Evolutionary conservation across 2,888 invertebrate species (phyloP).

Genomic region (Embidobia sp.): DNA sequence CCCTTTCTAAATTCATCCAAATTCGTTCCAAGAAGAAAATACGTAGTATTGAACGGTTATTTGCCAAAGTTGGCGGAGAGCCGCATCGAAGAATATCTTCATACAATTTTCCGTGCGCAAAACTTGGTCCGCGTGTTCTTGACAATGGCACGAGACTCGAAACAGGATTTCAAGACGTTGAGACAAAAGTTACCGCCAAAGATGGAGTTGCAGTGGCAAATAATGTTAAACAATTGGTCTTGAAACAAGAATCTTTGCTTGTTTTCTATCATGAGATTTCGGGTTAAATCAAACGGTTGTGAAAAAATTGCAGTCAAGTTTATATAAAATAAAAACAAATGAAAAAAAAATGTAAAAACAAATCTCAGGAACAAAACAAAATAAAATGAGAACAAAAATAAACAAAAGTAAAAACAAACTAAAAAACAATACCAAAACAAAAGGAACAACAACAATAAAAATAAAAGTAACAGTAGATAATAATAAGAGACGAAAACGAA

Average conservation of each 20-base stretch:
- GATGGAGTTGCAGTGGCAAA: conserved; percentile 26
- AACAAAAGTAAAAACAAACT: no score
- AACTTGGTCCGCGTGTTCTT: conserved; percentile 48
- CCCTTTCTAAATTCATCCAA: conserved; percentile 6
- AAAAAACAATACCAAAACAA: no score
- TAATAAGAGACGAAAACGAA: no score
- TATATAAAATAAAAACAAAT: no score
- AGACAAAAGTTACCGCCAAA: conserved; percentile 52
- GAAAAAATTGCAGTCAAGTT: no score
- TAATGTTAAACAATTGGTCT: conserved; percentile 59
- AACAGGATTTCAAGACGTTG: conserved; percentile 57
- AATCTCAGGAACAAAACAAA: no score
- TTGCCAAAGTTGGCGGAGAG: conserved; percentile 34
- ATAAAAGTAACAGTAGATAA: no score
- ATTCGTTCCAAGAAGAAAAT: conserved; percentile 30
- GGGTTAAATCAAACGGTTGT: no score
- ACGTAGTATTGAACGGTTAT: conserved; percentile 50
- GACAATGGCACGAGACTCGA: conserved; percentile 47
- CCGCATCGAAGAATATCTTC: conserved; percentile 30
- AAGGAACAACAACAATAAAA: no score
- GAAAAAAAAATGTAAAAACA: no score
- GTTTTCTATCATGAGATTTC: conserved; percentile 6
- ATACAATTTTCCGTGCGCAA: conserved; percentile 37
- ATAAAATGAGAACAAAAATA: no score
- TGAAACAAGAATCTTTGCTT: conserved; percentile 29